Evolutionary conservation across 1,140 invertebrate genomes (phyloP).

Genomic region (Pseudomyrmex cubaensis): DNA sequence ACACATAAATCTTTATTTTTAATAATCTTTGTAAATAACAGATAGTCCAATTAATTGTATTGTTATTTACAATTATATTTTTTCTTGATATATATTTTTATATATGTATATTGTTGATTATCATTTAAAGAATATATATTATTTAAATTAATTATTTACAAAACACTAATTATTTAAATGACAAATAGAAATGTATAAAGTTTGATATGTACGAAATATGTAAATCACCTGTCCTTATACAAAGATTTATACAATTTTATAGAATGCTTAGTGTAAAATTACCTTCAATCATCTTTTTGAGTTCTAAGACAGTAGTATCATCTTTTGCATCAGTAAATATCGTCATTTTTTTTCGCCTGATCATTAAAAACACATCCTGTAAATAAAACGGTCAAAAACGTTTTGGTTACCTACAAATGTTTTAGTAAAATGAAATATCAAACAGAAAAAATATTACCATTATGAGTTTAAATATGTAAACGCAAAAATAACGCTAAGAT

Average conservation of each 20-base stretch:
- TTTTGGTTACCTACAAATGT: slow-evolving; percentile 32
- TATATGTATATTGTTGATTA: too few relatives aligned
- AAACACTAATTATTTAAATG: too few relatives aligned
- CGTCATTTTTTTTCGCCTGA: slow-evolving; percentile 97
- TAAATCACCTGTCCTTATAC: not conserved
- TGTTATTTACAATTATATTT: too few relatives aligned
- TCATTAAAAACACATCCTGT: slow-evolving; percentile 99
- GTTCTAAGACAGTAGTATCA: slow-evolving; percentile 95
- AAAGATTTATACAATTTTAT: too few relatives aligned
- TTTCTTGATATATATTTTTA: too few relatives aligned
- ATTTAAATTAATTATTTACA: too few relatives aligned
- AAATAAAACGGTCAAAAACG: slow-evolving; percentile 12
- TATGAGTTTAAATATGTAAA: slow-evolving; percentile 57
- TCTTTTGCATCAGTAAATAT: slow-evolving; percentile 99
- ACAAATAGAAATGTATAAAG: too few relatives aligned
- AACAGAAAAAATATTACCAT: slow-evolving; percentile 60
- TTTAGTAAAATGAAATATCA: not conserved
- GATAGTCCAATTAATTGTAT: too few relatives aligned
- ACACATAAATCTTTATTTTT: too few relatives aligned
- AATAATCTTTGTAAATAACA: too few relatives aligned
- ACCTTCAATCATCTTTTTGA: slow-evolving; percentile 99
- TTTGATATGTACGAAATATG: too few relatives aligned
- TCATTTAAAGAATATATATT: too few relatives aligned
- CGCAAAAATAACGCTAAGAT: slow-evolving; percentile 35
- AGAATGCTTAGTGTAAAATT: slow-evolving; percentile 57